Evolutionary conservation across 2,888 invertebrate genomes (phyloP), one percentile per base, ranked within the genome.

Genomic region (Caenorhabditis becei): DNA sequence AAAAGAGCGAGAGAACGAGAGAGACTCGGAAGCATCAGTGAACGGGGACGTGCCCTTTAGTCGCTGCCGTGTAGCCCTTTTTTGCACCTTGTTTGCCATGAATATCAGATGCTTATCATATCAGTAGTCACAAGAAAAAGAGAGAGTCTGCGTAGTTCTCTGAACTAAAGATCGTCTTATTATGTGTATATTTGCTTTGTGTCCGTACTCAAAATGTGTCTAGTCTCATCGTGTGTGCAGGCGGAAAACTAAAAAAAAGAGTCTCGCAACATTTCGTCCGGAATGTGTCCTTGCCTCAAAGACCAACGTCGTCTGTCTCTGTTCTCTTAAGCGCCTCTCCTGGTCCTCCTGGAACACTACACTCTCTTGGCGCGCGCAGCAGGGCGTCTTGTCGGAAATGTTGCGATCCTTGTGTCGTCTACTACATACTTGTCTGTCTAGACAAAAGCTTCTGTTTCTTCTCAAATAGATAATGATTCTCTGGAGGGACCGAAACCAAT

Each of bases 81-180:
- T 41, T 41, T 16, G 41, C 3, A 16, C 41, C 41, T 41, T 35
- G 35, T 35, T 41, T 53, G 53, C 26, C 26, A 53, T 14, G 53
- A 53, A 49, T 18, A 7, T 7, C 20, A 49, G 2, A 11, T 20
- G 2, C 11, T 23, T 49, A 4, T 49, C 49, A 18, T 18, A 49
- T 23, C 49, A 49, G 23, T 20, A 11, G 59, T n/a, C 56, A 18
- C 32, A 18, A 53, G 53, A 23, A 53, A 37, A 18, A 41, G 16
- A 20, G 16, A 63, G 28, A 44, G 47, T 35, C 16, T 11, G 44
- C 2, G 54, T 10, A 16, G 44, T 32, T 49, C 37, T 24, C n/a
- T 41, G 62, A 62, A 44, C 61, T 62, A 62, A 62, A 71, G 53
- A 71, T 71, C 71, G 51, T n/a, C n/a, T n/a, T n/a, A 44, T 53